These are phyloP conservation scores for Drosophila ambigua DNA, from an alignment of 1,140 invertebrate species.

Conservation along the genomic window DNA sequence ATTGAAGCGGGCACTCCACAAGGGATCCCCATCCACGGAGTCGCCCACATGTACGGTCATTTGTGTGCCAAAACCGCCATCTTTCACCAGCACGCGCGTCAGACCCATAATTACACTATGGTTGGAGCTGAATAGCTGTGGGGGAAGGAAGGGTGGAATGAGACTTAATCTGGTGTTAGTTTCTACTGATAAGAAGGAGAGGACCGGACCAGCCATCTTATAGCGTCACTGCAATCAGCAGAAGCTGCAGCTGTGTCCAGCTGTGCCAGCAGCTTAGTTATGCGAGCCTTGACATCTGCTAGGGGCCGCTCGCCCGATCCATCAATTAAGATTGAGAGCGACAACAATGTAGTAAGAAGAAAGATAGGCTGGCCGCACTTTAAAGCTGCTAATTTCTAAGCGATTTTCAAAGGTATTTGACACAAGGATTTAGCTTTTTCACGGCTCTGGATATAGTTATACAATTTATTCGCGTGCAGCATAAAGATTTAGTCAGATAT, in stretches of 20 bases:
- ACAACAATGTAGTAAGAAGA: constrained; percentile 10
- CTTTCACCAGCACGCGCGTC: constrained; percentile 84
- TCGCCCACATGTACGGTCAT: constrained; percentile 89
- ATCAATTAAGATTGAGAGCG: not conserved
- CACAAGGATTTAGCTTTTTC: no score
- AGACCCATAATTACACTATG: constrained; percentile 51
- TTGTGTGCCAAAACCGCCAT: constrained; percentile 92
- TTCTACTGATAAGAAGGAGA: no score
- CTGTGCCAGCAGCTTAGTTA: constrained; percentile 3
- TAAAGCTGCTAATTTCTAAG: no score
- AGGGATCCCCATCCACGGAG: constrained; percentile 89
- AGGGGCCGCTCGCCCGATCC: constrained; percentile 1
- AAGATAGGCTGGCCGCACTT: no score
- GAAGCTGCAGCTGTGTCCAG: no score
- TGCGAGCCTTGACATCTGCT: constrained; percentile 21
- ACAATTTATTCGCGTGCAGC: no score
- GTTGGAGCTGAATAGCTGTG: constrained; percentile 1
- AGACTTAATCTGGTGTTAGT: constrained; percentile 6
- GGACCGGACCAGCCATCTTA: no score
- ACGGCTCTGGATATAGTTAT: no score
- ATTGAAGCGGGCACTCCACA: constrained; percentile 93
- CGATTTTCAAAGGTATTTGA: no score
- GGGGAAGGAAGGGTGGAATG: not conserved
- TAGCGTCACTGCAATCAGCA: no score
- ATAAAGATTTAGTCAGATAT: no score